phyloP scores from a whole-genome alignment of 2,113 vertebrate species.

The Nesogale talazaci region DNA sequence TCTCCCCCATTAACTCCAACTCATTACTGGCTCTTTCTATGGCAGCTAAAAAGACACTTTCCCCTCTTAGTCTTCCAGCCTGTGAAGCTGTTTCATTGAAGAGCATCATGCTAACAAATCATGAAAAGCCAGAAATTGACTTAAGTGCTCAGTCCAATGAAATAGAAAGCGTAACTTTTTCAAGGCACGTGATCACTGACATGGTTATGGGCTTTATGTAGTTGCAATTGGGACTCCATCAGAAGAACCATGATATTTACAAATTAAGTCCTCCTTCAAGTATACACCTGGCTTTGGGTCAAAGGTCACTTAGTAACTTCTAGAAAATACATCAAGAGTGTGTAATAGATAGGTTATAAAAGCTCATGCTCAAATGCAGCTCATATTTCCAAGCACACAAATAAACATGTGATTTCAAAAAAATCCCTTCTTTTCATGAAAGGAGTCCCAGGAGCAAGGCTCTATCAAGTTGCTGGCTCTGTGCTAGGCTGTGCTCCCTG shows the following conservation, averaged over 20 bases:
- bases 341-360: slow-evolving; percentile 4
- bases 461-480: not conserved
- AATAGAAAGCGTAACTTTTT: slow-evolving; percentile 27
- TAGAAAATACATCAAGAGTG: slow-evolving; percentile 34
- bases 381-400: not conserved
- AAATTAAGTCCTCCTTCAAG: not conserved
- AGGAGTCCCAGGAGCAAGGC: not conserved
- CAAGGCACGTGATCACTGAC: not conserved
- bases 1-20: not conserved
- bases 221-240: not conserved
- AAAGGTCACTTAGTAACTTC: slow-evolving; percentile 35
- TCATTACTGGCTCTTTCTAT: slow-evolving; percentile 7
- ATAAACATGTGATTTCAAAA: not conserved
- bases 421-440: slow-evolving; percentile 19
- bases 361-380: slow-evolving; percentile 41
- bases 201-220: not conserved
- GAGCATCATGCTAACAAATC: not conserved
- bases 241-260: not conserved
- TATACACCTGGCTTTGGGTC: not conserved
- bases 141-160: slow-evolving; percentile 6
- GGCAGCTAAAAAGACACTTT: not conserved
- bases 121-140: slow-evolving; percentile 5
- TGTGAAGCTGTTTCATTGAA: slow-evolving; percentile 34
- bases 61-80: not conserved
- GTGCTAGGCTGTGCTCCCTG: not conserved